phyloP scores from a whole-genome alignment of 2,113 vertebrate genomes.

The Myotis yumanensis region DNA sequence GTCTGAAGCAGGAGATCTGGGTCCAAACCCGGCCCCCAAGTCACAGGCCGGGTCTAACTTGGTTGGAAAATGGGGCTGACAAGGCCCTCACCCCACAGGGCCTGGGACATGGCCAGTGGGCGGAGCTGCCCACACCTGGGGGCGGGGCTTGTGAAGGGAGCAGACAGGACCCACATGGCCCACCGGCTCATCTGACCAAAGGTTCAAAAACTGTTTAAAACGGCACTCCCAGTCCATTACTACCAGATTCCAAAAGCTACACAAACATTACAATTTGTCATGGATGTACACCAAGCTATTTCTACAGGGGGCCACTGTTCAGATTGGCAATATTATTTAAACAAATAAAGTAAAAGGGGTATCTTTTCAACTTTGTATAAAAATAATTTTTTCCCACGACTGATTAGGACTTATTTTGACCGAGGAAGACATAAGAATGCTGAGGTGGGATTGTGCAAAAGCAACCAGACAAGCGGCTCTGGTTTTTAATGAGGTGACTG shows the following conservation, averaged over 20 bases:
- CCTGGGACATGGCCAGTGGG: background rate
- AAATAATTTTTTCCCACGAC: background rate
- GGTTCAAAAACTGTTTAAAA: background rate
- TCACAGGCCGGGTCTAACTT: fast-evolving
- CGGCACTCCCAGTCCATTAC: background rate
- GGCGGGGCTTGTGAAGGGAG: background rate
- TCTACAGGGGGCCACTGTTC: background rate
- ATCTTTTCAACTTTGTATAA: background rate
- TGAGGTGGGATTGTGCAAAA: conserved; percentile 1
- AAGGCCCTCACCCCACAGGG: too few species aligned
- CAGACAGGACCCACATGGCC: background rate
- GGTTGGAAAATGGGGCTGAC: background rate
- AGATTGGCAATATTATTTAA: background rate
- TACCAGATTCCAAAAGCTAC: background rate
- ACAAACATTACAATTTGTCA: background rate
- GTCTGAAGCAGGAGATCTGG: background rate
- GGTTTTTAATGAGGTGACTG: background rate
- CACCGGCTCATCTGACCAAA: background rate
- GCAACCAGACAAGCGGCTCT: background rate
- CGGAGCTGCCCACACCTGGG: background rate
- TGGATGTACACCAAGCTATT: background rate
- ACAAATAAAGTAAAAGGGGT: background rate
- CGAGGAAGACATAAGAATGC: background rate
- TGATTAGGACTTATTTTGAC: background rate
- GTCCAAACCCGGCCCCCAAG: background rate